Base-by-base conservation (phyloP, 2,113 vertebrate species). In the Corvus cornix region DNA sequence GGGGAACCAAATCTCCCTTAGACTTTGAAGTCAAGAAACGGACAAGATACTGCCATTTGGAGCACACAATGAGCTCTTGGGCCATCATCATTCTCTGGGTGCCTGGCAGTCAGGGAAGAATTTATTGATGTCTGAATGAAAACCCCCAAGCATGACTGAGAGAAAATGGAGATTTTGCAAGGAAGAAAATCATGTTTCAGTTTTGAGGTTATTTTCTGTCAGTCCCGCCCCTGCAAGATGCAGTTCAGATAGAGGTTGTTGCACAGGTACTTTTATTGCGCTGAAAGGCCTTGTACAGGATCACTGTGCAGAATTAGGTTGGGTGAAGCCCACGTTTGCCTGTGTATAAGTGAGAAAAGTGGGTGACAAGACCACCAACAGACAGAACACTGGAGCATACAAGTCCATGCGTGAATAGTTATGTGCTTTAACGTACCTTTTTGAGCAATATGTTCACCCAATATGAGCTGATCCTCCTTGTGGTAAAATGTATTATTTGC, bases 231-330 rank as follows among this genome's bases (percentile, higher is more conserved):
- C 27, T 13, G 22, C 0, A 0, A 81, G 24, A 62, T 4, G 37
- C 27, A 55, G 39, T 41, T 70, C 43, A 41, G 37, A 62, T 2
- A 66, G 43, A 79, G 3, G 37, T 55, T 43, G 30, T 1, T 60
- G 58, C 16, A 55, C 18, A 28, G 48, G 21, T 27, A 43, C 10
- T 84, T 73, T 16, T 37, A 23, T 3, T 51, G 33, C 30, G 35
- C 35, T 37, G 49, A 75, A 84, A 79, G 37, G 13, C 67, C 28
- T 73, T 0, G 0, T 19, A 16, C 1, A 1, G 56, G 27, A 46
- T 22, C 26, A 63, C 15, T 53, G 22, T 2, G 4, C 21, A 62
- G 24, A 21, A 69, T 13, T 11, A 77, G 44, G 27, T 33, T 35
- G 49, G 20, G 28, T 16, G 51, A 85, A 70, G 41, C 24, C 22